A percentile compares a stretch with the other conserved stretches of the same genome.
phyloP scores from a whole-genome alignment of 2,888 invertebrate genomes.

The Agrilus biguttatus region DNA sequence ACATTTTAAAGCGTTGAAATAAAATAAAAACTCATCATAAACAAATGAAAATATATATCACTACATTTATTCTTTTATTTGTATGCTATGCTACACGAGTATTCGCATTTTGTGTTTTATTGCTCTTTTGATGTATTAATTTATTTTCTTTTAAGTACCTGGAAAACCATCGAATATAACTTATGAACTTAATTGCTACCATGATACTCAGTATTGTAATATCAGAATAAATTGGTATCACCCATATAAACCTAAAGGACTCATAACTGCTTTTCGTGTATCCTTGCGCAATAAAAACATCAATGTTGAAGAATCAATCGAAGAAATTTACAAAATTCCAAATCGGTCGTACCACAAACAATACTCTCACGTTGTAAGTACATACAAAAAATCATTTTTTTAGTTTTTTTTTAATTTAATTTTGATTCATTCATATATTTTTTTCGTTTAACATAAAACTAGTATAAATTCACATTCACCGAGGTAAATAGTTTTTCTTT shows the following conservation, averaged over 20 bases:
- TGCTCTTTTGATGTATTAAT: neutral
- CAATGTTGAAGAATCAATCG: conserved; percentile 14
- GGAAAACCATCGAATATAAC: conserved; percentile 21
- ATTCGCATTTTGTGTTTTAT: too few species aligned
- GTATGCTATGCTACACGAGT: too few species aligned
- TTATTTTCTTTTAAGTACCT: conserved; percentile 17
- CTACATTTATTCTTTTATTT: too few species aligned
- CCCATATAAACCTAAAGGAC: conserved; percentile 22
- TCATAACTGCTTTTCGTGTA: conserved; percentile 23
- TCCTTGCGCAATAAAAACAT: conserved; percentile 16
- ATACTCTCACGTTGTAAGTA: conserved; percentile 11
- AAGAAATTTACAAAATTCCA: conserved; percentile 17
- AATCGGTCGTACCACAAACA: conserved; percentile 14
- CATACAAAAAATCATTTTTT: neutral
- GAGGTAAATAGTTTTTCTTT: too few species aligned
- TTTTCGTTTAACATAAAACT: too few species aligned
- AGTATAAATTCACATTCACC: too few species aligned
- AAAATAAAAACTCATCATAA: too few species aligned
- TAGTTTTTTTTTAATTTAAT: neutral
- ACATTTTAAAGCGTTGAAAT: too few species aligned
- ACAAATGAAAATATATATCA: too few species aligned
- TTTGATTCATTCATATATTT: too few species aligned
- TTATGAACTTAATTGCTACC: conserved; percentile 21
- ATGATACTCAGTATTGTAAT: conserved; percentile 16
- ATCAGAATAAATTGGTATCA: conserved; percentile 25